These are phyloP conservation scores for Atrichornis clamosus DNA, from an alignment of 2,113 vertebrate species.

Conservation along the genomic window DNA sequence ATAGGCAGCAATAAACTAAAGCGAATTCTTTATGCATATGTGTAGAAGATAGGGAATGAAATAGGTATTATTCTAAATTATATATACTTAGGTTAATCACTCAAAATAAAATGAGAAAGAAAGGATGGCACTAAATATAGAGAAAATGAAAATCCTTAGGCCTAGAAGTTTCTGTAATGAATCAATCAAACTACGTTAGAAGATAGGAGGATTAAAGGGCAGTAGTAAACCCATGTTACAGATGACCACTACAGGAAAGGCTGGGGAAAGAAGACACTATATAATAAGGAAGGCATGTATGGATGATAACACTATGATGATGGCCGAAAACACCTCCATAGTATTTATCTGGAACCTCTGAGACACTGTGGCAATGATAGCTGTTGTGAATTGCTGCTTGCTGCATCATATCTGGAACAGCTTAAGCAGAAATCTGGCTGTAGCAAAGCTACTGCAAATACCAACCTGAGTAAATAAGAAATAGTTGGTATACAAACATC, in stretches of 20 bases:
- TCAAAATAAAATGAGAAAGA: background rate
- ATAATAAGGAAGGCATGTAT: background rate
- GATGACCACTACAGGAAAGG: background rate
- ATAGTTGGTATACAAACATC: background rate
- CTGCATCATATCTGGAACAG: background rate
- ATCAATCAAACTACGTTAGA: background rate
- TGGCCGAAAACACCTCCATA: background rate
- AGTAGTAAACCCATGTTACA: background rate
- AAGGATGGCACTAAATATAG: background rate
- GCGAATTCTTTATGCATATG: background rate
- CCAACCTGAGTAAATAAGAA: slow-evolving; percentile 14
- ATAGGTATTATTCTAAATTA: background rate
- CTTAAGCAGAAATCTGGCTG: slow-evolving; percentile 6
- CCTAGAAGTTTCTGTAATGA: background rate
- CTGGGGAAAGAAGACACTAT: background rate
- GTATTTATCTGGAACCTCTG: background rate
- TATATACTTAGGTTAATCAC: background rate
- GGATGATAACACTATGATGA: background rate
- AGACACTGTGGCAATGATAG: background rate
- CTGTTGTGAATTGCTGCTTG: background rate
- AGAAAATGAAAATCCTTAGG: background rate
- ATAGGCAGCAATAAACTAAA: background rate
- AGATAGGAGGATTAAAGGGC: background rate
- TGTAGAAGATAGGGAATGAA: background rate
- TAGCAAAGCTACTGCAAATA: slow-evolving; percentile 1